Conservation (phyloP, 2,797 vertebrate genomes). For the Bovichtus diacanthus region DNA sequence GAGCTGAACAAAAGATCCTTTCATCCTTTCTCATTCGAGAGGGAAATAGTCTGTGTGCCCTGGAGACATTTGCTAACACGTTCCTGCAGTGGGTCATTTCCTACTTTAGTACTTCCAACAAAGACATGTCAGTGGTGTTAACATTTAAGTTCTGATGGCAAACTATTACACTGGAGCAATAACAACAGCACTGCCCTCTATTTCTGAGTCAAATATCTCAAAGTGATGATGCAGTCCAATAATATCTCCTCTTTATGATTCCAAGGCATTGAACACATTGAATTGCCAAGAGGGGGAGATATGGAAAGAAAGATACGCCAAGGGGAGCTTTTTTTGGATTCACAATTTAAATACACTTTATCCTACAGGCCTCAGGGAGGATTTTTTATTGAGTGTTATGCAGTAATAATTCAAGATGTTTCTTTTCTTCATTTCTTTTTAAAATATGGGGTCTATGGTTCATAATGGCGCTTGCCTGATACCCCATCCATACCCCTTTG, state of each 20-base stretch:
- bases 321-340: neutral
- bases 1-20: conserved; percentile 73
- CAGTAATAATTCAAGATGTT: too few species aligned
- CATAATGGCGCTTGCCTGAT: too few species aligned
- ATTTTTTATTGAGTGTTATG: too few species aligned
- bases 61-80: conserved; percentile 62
- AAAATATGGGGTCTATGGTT: too few species aligned
- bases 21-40: conserved; percentile 79
- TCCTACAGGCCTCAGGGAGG: too few species aligned
- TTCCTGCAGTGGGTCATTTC: conserved; percentile 70
- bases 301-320: neutral
- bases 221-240: conserved; percentile 1
- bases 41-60: conserved; percentile 60
- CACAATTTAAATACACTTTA: too few species aligned
- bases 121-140: conserved; percentile 47
- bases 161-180: conserved; percentile 15
- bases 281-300: neutral
- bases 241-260: neutral
- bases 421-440: too few species aligned
- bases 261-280: neutral
- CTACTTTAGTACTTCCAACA: conserved; percentile 55
- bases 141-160: conserved; percentile 44
- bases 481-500: too few species aligned
- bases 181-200: conserved; percentile 17
- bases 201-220: conserved; percentile 25